phyloP scores from a whole-genome alignment of 2,888 invertebrate species.

The Agriotes lineatus region DNA sequence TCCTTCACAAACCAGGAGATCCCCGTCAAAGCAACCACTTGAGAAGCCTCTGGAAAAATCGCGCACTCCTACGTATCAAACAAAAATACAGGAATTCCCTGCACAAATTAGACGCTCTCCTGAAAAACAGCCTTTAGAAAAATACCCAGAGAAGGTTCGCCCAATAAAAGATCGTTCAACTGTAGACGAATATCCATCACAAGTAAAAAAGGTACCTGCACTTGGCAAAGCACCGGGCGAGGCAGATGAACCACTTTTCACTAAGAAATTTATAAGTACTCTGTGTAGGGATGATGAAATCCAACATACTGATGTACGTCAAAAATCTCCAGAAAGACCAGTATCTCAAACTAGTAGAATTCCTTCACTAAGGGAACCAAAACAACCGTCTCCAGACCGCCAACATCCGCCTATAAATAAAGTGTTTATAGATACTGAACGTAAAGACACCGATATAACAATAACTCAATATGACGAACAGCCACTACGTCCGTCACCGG shows the following conservation, averaged over 20 bases:
- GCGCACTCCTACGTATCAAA: not conserved
- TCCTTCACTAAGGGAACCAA: slow-evolving; percentile 6
- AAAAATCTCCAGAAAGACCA: not conserved
- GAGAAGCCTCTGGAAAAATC: not conserved
- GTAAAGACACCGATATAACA: slow-evolving; percentile 32
- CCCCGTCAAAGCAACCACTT: slow-evolving; percentile 9
- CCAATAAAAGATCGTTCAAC: slow-evolving; percentile 36
- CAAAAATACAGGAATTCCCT: slow-evolving; percentile 33
- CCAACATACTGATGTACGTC: not conserved
- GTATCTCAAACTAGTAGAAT: slow-evolving; percentile 31
- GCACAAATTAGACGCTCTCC: slow-evolving; percentile 27
- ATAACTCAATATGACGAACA: slow-evolving; percentile 8
- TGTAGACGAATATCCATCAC: slow-evolving; percentile 52
- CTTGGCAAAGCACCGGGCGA: not conserved
- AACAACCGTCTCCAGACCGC: too few species aligned
- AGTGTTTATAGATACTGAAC: slow-evolving; percentile 48
- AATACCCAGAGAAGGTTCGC: slow-evolving; percentile 35
- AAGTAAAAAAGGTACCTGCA: slow-evolving; percentile 30
- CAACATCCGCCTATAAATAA: slow-evolving; percentile 27
- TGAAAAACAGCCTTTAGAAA: slow-evolving; percentile 3
- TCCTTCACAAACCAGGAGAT: slow-evolving; percentile 29
- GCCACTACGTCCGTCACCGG: not conserved
- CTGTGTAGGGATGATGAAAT: slow-evolving; percentile 27
- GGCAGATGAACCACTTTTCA: slow-evolving; percentile 9
- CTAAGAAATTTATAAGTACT: slow-evolving; percentile 16